A percentile compares a stretch with the other conserved stretches of the same genome.
Conservation (phyloP, 1,140 invertebrate genomes). For the Drosophila funebris region DNA sequence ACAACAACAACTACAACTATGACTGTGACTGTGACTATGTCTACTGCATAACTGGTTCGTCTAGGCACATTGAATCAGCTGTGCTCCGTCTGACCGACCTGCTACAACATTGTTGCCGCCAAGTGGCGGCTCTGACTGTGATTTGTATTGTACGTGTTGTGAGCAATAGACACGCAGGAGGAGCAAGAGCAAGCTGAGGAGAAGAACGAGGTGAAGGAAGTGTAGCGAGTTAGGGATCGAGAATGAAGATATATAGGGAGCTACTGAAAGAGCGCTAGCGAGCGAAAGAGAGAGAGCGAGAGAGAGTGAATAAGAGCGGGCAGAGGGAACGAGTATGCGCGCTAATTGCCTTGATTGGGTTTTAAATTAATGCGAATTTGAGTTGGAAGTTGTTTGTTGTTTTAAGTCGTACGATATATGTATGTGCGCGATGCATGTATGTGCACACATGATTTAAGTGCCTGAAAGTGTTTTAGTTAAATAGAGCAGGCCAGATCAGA, state of each 20-base stretch:
- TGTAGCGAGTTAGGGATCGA: constrained; percentile 4
- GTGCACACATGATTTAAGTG: constrained; percentile 26
- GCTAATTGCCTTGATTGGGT: constrained; percentile 80
- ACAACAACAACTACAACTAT: neutral
- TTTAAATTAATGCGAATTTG: constrained; percentile 81
- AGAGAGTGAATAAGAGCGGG: constrained; percentile 7
- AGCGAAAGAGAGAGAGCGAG: constrained; percentile 3
- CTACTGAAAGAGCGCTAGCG: neutral
- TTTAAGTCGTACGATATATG: constrained; percentile 48
- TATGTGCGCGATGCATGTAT: neutral
- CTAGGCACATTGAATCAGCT: constrained; percentile 51
- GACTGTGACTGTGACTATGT: neutral
- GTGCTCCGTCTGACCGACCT: constrained; percentile 51
- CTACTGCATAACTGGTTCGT: constrained; percentile 43
- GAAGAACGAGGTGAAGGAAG: neutral
- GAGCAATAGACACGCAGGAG: constrained; percentile 6
- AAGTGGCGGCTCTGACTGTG: constrained; percentile 39
- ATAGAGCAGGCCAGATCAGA: constrained; percentile 18
- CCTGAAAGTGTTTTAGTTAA: constrained; percentile 31
- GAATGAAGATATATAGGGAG: constrained; percentile 22
- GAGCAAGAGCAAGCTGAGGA: neutral
- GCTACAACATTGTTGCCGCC: constrained; percentile 67
- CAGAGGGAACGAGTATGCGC: constrained; percentile 48
- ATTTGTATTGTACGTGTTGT: constrained; percentile 29
- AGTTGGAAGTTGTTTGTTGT: constrained; percentile 58